These are phyloP conservation scores for Trimorus sp. DNA, from an alignment of 2,888 invertebrate species.

Conservation along the genomic window DNA sequence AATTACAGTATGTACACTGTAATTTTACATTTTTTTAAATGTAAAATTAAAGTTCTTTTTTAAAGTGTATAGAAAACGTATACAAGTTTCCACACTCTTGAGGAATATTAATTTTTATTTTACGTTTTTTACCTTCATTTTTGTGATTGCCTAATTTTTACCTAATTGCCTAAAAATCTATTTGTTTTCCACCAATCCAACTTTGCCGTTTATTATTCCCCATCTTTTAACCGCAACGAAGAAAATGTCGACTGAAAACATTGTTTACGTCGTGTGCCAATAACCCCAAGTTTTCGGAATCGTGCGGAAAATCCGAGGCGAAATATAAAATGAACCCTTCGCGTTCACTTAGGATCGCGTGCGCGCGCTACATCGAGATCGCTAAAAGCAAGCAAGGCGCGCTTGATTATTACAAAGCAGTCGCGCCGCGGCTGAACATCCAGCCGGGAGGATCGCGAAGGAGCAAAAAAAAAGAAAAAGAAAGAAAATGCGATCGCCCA, in stretches of 20 bases:
- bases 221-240: no score
- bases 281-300: constrained; percentile 34
- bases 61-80: no score
- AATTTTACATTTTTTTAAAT: no score
- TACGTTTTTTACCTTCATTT: no score
- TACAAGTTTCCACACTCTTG: no score
- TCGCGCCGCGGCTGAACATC: constrained; percentile 32
- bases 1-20: no score
- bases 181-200: no score
- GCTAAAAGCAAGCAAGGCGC: constrained; percentile 55
- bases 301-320: constrained; percentile 31
- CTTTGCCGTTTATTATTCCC: no score
- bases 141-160: no score
- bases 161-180: no score
- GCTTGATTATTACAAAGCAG: constrained; percentile 60
- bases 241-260: neutral
- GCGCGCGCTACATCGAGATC: constrained; percentile 50
- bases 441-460: constrained; percentile 24
- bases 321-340: constrained; percentile 22
- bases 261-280: constrained; percentile 38
- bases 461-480: constrained; percentile 35
- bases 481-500: constrained; percentile 42
- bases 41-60: no score
- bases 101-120: no score
- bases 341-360: constrained; percentile 57